These are phyloP conservation scores for Lamprotornis superbus DNA, from an alignment of 2,113 vertebrate species.

Conservation along the genomic window DNA sequence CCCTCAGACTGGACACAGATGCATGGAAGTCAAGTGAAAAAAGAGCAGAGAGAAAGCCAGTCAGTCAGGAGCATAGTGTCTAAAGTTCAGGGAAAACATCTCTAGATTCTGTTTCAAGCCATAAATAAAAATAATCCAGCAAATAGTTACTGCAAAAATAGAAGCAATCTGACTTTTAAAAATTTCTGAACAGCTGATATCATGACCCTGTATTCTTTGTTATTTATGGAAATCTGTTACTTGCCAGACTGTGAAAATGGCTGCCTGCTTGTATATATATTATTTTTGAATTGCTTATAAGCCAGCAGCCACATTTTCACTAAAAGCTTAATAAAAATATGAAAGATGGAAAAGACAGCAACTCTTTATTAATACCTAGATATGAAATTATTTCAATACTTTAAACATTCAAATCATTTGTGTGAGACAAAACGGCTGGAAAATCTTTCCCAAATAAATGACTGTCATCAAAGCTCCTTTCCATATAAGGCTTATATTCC, in stretches of 20 bases:
- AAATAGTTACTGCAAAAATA: not conserved
- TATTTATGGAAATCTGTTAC: conserved; percentile 34
- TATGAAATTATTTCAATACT: not conserved
- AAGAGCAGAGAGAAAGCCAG: not conserved
- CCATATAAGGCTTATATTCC: conserved; percentile 31
- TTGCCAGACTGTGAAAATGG: conserved; percentile 18
- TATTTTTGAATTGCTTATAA: not conserved
- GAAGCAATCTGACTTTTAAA: not conserved
- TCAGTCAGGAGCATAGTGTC: not conserved
- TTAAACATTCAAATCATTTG: not conserved
- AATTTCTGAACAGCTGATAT: conserved; percentile 2
- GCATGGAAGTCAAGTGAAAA: not conserved
- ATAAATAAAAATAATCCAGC: not conserved
- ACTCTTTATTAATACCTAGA: not conserved
- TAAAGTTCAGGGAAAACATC: not conserved
- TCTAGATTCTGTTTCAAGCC: conserved; percentile 29
- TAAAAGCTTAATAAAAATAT: not conserved
- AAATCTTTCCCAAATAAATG: conserved; percentile 38
- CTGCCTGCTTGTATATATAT: not conserved
- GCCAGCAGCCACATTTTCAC: not conserved
- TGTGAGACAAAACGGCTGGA: not conserved
- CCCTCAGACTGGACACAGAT: not conserved
- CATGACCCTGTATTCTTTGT: conserved; percentile 24
- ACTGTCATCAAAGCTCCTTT: conserved; percentile 35
- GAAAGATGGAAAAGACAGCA: not conserved